Conservation (phyloP, 2,113 vertebrate species). For the Junco hyemalis region DNA sequence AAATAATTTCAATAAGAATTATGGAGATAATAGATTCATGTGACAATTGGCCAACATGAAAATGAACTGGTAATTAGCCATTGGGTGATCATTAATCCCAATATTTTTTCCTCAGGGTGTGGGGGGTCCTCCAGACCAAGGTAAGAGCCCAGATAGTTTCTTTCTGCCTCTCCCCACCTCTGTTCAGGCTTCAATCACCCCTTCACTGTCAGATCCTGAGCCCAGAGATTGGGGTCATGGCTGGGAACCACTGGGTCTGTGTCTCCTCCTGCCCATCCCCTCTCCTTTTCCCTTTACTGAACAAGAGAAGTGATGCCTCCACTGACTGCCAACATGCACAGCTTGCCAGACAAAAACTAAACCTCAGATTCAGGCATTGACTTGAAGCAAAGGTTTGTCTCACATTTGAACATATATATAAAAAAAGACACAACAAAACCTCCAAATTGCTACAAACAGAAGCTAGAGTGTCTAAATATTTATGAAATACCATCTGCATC, state of each 20-base stretch:
- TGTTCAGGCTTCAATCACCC: not conserved
- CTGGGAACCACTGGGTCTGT: not conserved
- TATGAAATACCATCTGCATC: constrained; percentile 30
- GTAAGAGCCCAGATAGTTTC: not conserved
- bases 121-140: not conserved
- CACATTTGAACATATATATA: not conserved
- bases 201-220: not conserved
- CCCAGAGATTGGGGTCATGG: not conserved
- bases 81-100: not conserved
- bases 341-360: not conserved
- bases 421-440: not conserved
- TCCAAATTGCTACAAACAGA: constrained; percentile 28
- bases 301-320: not conserved
- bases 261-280: not conserved
- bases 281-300: not conserved
- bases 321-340: not conserved
- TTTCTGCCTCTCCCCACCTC: not conserved
- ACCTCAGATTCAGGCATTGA: not conserved
- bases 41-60: not conserved
- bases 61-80: not conserved
- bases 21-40: not conserved
- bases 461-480: constrained; percentile 52
- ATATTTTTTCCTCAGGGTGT: not conserved
- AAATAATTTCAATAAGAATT: not conserved
- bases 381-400: constrained; percentile 25